Percentiles rank a stretch among this genome's conserved stretches.
Evolutionary conservation across 2,888 invertebrate species (phyloP).

Genomic region (Mesochorus sp.): DNA sequence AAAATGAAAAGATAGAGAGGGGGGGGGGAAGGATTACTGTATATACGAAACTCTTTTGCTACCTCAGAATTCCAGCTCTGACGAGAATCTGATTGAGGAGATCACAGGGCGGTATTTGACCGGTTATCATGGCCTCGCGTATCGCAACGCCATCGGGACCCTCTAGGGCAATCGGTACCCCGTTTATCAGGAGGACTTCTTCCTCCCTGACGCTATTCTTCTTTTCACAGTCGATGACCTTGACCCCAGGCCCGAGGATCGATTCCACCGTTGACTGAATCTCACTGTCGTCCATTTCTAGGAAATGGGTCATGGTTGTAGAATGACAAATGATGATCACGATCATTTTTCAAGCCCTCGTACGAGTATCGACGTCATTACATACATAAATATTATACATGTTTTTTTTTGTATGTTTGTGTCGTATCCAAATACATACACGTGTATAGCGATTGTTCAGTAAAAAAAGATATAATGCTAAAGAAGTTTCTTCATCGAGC

Average conservation of each 20-base stretch:
- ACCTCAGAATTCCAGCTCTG: conserved; percentile 85
- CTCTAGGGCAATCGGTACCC: conserved; percentile 87
- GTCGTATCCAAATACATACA: too few species aligned
- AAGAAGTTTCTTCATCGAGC: too few species aligned
- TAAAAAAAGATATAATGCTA: not conserved
- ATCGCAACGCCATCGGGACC: conserved; percentile 88
- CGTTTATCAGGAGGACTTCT: conserved; percentile 88
- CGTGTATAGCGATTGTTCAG: not conserved
- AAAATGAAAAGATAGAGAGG: too few species aligned
- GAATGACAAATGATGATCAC: not conserved
- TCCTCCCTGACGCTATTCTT: conserved; percentile 88
- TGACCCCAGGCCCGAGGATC: conserved; percentile 87
- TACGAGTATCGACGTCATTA: conserved; percentile 47
- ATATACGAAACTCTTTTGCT: conserved; percentile 58
- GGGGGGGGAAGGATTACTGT: too few species aligned
- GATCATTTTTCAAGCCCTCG: conserved; percentile 41
- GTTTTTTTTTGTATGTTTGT: too few species aligned
- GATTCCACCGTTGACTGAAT: conserved; percentile 90
- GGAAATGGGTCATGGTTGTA: conserved; percentile 42
- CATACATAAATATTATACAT: not conserved
- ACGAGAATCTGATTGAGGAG: conserved; percentile 87
- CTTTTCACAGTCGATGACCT: conserved; percentile 89
- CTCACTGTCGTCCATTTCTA: conserved; percentile 87
- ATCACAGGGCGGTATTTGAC: conserved; percentile 88
- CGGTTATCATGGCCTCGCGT: conserved; percentile 87